Percentiles rank a stretch among this genome's conserved stretches.
These are phyloP conservation scores for Neogale vison DNA, from an alignment of 2,113 vertebrate genomes.

Conservation along the genomic window DNA sequence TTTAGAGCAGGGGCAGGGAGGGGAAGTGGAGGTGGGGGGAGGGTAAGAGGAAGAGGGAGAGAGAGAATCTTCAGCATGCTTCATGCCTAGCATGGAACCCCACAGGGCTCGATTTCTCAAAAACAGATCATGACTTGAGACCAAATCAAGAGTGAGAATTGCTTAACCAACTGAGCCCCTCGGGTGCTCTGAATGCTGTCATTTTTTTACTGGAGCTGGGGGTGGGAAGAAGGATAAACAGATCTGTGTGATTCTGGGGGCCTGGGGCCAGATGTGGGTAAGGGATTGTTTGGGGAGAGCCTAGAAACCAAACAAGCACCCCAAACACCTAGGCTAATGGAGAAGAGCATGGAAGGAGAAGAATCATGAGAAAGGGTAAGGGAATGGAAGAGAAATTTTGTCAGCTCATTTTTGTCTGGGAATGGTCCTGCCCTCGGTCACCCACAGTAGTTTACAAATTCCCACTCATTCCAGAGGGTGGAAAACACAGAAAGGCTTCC, in stretches of 20 bases:
- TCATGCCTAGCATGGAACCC: background rate
- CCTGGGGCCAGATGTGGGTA: background rate
- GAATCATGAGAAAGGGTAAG: background rate
- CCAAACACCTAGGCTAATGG: background rate
- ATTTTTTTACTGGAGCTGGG: background rate
- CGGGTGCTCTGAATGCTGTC: rapidly evolving
- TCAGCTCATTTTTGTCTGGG: background rate
- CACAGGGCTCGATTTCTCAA: background rate
- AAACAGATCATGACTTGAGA: background rate
- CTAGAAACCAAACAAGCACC: background rate
- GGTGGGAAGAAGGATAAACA: background rate
- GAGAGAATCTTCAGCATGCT: background rate
- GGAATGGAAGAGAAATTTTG: background rate
- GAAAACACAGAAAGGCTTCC: background rate
- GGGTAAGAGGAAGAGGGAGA: background rate
- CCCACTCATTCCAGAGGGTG: background rate
- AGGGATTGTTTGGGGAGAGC: background rate
- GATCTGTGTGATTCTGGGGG: background rate
- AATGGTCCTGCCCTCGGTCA: background rate
- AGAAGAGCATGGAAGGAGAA: background rate
- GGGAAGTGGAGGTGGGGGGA: no score
- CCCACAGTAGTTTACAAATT: background rate
- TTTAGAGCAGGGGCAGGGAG: no score
- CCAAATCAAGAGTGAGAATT: background rate
- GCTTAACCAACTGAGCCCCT: background rate